phyloP scores from a whole-genome alignment of 2,888 invertebrate genomes.

The Spialia ferax region DNA sequence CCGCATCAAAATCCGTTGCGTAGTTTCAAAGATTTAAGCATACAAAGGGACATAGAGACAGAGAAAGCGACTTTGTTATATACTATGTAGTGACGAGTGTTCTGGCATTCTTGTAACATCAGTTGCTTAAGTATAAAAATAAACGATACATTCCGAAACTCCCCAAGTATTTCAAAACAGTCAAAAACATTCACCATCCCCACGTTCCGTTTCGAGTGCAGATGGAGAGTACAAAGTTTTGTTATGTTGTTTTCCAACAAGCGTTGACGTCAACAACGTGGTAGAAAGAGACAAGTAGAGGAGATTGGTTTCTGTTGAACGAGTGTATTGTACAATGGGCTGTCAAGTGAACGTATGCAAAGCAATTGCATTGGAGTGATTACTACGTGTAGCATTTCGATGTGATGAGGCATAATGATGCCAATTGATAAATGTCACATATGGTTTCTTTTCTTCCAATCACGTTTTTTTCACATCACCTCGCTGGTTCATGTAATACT shows the following conservation, averaged over 20 bases:
- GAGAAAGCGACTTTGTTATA: too few relatives aligned
- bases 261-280: slow-evolving; percentile 11
- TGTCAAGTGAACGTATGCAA: too few relatives aligned
- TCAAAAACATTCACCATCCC: neutral
- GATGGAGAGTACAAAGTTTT: neutral
- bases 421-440: too few relatives aligned
- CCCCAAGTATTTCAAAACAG: slow-evolving; percentile 2
- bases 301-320: neutral
- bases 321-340: neutral
- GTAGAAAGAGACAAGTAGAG: neutral
- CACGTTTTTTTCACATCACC: too few relatives aligned
- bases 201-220: neutral
- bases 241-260: neutral
- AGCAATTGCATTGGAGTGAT: neutral
- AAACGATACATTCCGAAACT: neutral
- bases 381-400: too few relatives aligned
- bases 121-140: neutral
- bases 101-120: too few relatives aligned
- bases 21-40: too few relatives aligned
- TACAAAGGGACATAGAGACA: too few relatives aligned
- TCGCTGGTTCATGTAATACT: too few relatives aligned
- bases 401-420: neutral
- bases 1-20: too few relatives aligned
- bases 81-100: too few relatives aligned
- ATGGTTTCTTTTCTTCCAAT: too few relatives aligned